Conservation (phyloP, 2,113 vertebrate genomes). For the Nyctereutes procyonoides region DNA sequence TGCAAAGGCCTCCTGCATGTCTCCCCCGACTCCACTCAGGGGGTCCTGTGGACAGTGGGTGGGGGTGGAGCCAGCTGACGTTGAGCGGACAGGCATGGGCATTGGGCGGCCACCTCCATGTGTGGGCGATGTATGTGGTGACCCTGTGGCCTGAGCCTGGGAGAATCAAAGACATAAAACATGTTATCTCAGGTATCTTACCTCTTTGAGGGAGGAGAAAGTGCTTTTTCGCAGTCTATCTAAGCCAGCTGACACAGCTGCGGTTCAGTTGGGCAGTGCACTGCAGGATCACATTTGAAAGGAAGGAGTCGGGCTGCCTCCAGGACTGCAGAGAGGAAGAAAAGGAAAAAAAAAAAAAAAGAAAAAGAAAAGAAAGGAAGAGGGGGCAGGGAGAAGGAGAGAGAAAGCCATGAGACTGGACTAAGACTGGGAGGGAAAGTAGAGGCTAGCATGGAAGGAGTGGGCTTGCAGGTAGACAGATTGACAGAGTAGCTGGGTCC, state of each 20-base stretch:
- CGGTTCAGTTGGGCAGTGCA: neutral
- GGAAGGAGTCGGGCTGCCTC: neutral
- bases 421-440: neutral
- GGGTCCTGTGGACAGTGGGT: constrained; percentile 93
- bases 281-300: neutral
- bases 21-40: constrained; percentile 90
- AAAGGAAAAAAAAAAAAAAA: neutral
- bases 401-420: neutral
- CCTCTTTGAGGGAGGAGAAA: neutral
- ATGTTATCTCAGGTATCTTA: neutral
- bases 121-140: constrained; percentile 94
- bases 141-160: constrained; percentile 92
- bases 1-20: constrained; percentile 93
- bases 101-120: constrained; percentile 91
- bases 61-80: constrained; percentile 94
- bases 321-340: neutral
- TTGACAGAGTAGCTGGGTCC: no score
- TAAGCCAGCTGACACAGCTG: neutral
- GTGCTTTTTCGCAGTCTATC: neutral
- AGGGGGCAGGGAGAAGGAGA: no score
- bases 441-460: neutral
- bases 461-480: neutral
- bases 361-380: no score
- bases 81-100: constrained; percentile 94
- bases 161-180: constrained; percentile 61